These are phyloP conservation scores for Siderastrea radians DNA, from an alignment of 92 coral and sea anemone species.

Conservation along the genomic window DNA sequence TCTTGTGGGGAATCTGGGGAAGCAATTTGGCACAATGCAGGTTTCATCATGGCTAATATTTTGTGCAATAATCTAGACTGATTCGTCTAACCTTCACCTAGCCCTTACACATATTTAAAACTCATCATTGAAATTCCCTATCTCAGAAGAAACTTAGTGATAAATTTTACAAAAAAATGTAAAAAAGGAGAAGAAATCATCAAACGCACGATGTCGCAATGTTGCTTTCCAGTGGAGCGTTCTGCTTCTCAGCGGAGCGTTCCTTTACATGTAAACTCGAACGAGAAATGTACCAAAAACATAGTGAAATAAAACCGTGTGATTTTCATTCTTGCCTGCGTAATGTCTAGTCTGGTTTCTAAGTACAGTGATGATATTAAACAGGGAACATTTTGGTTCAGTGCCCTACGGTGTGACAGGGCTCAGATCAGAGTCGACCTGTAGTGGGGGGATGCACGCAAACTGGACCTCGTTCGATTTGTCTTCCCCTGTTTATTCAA, in stretches of 20 bases:
- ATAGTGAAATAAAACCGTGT: slow-evolving; percentile 24
- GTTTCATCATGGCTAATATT: neutral
- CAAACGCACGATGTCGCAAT: neutral
- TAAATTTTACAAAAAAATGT: neutral
- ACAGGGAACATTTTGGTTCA: slow-evolving; percentile 20
- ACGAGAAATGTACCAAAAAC: neutral
- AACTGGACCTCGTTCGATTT: neutral
- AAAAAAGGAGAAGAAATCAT: neutral
- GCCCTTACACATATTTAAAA: slow-evolving; percentile 17
- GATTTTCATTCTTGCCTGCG: neutral
- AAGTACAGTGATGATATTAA: slow-evolving; percentile 16
- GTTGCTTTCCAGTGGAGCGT: neutral
- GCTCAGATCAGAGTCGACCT: slow-evolving; percentile 25
- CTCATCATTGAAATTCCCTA: slow-evolving; percentile 1
- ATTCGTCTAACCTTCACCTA: slow-evolving; percentile 6
- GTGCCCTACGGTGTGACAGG: neutral
- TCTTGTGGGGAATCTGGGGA: neutral
- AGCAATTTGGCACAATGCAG: neutral
- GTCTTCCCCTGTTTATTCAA: neutral
- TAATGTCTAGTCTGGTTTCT: slow-evolving; percentile 11
- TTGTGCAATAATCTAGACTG: neutral
- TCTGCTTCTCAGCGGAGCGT: neutral
- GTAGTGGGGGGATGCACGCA: neutral
- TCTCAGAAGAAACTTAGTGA: neutral
- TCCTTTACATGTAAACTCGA: neutral